Percentiles rank a stretch among this genome's conserved stretches.
Conservation (phyloP, 2,113 vertebrate genomes). For the Litocranius walleri region DNA sequence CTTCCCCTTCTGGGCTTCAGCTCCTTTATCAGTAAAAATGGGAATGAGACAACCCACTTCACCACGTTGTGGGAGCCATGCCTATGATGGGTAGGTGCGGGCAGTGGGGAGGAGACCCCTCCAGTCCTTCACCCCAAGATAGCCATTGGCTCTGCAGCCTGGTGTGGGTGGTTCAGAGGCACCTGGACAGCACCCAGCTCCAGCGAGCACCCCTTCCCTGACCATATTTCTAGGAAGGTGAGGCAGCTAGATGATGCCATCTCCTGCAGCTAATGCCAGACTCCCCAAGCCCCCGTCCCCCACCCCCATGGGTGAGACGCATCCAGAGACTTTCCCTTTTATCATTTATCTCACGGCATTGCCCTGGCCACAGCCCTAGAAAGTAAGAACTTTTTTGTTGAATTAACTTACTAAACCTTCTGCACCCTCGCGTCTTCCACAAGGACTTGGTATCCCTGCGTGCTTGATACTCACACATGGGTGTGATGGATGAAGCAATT, state of each 20-base stretch:
- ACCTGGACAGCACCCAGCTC: fast-evolving
- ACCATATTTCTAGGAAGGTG: fast-evolving
- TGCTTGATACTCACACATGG: not conserved
- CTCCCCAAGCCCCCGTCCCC: not conserved
- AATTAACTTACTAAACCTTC: not conserved
- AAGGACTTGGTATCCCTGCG: fast-evolving
- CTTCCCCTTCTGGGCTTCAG: not conserved
- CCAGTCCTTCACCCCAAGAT: not conserved
- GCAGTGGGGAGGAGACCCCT: not conserved
- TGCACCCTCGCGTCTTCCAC: not conserved
- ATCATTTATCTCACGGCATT: not conserved
- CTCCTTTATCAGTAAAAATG: not conserved
- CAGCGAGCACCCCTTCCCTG: not conserved
- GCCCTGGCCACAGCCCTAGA: not conserved
- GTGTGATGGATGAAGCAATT: not conserved
- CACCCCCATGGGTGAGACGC: fast-evolving
- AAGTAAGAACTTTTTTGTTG: not conserved
- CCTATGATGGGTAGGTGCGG: fast-evolving
- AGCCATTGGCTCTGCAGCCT: not conserved
- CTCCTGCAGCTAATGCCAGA: not conserved
- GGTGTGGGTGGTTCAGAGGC: not conserved
- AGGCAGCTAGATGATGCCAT: not conserved
- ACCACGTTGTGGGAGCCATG: fast-evolving
- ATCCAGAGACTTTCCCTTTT: not conserved
- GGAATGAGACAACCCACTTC: not conserved